Evolutionary conservation across 2,797 vertebrate genomes (phyloP).

Genomic region (Sebastes alutus): DNA sequence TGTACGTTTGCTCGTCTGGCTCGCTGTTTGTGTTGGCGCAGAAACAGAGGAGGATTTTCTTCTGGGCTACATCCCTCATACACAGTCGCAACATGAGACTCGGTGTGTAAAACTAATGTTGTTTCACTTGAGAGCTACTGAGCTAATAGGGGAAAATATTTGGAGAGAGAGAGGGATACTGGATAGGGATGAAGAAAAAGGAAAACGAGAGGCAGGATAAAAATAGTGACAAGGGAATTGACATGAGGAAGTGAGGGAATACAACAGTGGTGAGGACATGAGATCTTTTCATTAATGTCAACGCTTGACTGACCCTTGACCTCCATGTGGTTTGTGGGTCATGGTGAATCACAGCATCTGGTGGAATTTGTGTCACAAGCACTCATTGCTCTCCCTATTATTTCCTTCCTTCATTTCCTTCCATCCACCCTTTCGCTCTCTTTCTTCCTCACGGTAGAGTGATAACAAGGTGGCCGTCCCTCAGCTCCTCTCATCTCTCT

Average conservation of each 20-base stretch:
- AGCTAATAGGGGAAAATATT: slow-evolving; percentile 12
- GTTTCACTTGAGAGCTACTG: slow-evolving; percentile 32
- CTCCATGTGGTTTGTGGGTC: slow-evolving; percentile 43
- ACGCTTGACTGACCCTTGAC: slow-evolving; percentile 63
- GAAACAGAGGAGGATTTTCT: slow-evolving; percentile 44
- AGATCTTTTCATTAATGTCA: slow-evolving; percentile 55
- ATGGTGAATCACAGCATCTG: slow-evolving; percentile 35
- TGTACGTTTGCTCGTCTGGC: slow-evolving; percentile 50
- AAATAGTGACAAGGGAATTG: slow-evolving; percentile 27
- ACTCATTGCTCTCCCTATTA: slow-evolving; percentile 21
- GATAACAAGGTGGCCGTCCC: slow-evolving; percentile 52
- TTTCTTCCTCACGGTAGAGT: slow-evolving; percentile 3
- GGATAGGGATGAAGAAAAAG: background rate
- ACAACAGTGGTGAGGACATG: background rate
- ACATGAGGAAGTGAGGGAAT: slow-evolving; percentile 28
- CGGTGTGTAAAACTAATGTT: slow-evolving; percentile 52
- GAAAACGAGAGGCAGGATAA: background rate
- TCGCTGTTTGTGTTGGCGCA: slow-evolving; percentile 64
- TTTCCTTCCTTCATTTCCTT: slow-evolving; percentile 3
- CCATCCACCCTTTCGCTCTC: background rate
- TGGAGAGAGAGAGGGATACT: background rate
- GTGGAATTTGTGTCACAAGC: slow-evolving; percentile 59
- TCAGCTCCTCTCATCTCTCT: slow-evolving; percentile 50
- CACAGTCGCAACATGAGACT: slow-evolving; percentile 49
- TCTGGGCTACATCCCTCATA: slow-evolving; percentile 36